Base-by-base conservation (phyloP, 2,797 vertebrate species). In the Masticophis lateralis region DNA sequence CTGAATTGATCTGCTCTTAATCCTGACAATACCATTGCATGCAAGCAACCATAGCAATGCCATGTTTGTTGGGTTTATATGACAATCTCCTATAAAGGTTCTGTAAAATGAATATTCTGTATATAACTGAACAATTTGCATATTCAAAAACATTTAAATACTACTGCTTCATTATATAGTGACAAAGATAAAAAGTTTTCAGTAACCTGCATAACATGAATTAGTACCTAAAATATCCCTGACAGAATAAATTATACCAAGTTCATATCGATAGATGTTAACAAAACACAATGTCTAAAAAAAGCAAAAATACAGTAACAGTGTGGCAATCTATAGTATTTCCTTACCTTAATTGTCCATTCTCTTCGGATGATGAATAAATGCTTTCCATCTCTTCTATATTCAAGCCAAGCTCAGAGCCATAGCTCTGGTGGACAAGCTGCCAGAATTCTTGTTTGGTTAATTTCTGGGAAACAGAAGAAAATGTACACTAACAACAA, bases 381-480 rank as follows among this genome's bases (percentile, higher is more conserved):
- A 99, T 97, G 94, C 94, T 98, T 92, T 99, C 99, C 98, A 99
- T 99, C 94, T 99, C 99, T 90, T 99, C 98, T 8, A 98, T 97
- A 97, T 97, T 99, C 97, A 99, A 97, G n/a, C 98, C 99, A 94
- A 99, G 96, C 90, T 99, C 99, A 88, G 97, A 96, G 91, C 99
- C 99, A 98, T 99, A 99, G 96, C 99, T 98, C 97, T 99, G 99
- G 96, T 98, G 99, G 11, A 99, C 98, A 97, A 98, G 98, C 94
- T 99, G 98, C 98, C 98, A 98, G 93, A 99, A 98, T 95, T 99
- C 99, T 83, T 94, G 94, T 93, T 97, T 97, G 91, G 97, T 99
- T 96, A 99, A 96, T 94, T 88, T 97, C 98, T 98, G 97, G 89
- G 96, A 97, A 56, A 92, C 2, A 91, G 22, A 89, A 93, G 83